Conservation (phyloP, 2,888 invertebrate genomes). For the Tetragonula carbonaria region DNA sequence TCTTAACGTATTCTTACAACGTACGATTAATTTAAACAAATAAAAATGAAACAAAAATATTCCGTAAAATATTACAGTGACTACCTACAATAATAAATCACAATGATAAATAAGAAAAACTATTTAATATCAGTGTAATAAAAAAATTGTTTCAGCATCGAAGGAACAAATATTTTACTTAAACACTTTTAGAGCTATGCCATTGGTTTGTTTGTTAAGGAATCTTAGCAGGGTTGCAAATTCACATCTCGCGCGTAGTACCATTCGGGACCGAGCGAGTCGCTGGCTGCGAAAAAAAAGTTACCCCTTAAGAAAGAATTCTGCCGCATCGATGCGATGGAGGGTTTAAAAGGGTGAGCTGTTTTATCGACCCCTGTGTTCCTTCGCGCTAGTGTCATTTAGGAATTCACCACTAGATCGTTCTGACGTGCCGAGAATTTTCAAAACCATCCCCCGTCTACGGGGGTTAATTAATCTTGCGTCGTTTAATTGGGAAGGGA, state of each 20-base stretch:
- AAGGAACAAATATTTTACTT: neutral
- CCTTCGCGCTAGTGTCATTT: constrained; percentile 64
- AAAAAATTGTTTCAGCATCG: neutral
- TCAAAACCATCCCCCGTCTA: neutral
- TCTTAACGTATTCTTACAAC: neutral
- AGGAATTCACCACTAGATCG: constrained; percentile 74
- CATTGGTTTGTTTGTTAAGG: neutral
- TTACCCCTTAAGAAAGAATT: constrained; percentile 77
- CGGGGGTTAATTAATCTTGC: neutral
- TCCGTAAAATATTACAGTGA: neutral
- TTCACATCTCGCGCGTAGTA: constrained; percentile 49
- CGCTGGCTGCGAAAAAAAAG: constrained; percentile 74
- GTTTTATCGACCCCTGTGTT: constrained; percentile 75
- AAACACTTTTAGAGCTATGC: neutral
- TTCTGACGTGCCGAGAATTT: constrained; percentile 66
- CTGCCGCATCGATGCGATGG: constrained; percentile 78
- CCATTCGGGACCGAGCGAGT: constrained; percentile 54
- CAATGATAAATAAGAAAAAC: neutral
- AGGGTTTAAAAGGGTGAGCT: constrained; percentile 67
- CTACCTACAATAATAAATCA: neutral
- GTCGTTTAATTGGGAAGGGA: neutral
- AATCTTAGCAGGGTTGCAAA: constrained; percentile 23
- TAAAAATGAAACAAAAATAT: neutral
- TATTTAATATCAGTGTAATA: too few species aligned
- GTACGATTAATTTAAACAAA: neutral